Evolutionary conservation across 1,140 invertebrate genomes (phyloP).

Genomic region (Reticulitermes speratus): DNA sequence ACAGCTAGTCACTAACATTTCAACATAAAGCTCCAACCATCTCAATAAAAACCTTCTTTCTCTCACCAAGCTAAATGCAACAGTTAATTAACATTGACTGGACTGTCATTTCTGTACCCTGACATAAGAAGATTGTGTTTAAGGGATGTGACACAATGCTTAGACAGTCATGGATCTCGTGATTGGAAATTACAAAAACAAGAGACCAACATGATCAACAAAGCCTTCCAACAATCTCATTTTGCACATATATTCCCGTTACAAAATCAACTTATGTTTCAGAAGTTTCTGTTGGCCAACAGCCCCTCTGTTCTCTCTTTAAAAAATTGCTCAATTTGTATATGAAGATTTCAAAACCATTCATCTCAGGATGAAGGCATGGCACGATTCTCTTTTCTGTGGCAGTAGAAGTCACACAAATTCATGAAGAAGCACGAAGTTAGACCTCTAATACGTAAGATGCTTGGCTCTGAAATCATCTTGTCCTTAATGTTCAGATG

Average conservation of each 20-base stretch:
- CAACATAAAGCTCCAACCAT: neutral
- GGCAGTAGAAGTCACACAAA: neutral
- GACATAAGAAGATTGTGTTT: neutral
- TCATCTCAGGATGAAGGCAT: neutral
- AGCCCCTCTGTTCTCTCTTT: neutral
- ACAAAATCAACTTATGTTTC: neutral
- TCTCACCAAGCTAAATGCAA: slow-evolving; percentile 13
- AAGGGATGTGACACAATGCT: neutral
- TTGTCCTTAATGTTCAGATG: neutral
- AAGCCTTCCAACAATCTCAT: slow-evolving; percentile 11
- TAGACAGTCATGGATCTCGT: neutral
- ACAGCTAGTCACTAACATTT: neutral
- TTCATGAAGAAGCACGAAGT: neutral
- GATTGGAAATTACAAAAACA: neutral
- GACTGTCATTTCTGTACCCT: neutral
- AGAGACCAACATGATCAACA: neutral
- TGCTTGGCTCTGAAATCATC: slow-evolving; percentile 7
- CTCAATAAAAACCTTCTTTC: neutral
- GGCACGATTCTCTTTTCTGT: neutral
- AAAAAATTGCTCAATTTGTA: neutral
- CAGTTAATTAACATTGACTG: neutral
- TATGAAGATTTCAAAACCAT: neutral
- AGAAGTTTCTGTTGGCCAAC: neutral
- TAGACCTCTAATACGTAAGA: neutral
- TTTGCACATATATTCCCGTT: neutral